Evolutionary conservation across 2,888 invertebrate species (phyloP).

Genomic region (Coecobrya sp.): DNA sequence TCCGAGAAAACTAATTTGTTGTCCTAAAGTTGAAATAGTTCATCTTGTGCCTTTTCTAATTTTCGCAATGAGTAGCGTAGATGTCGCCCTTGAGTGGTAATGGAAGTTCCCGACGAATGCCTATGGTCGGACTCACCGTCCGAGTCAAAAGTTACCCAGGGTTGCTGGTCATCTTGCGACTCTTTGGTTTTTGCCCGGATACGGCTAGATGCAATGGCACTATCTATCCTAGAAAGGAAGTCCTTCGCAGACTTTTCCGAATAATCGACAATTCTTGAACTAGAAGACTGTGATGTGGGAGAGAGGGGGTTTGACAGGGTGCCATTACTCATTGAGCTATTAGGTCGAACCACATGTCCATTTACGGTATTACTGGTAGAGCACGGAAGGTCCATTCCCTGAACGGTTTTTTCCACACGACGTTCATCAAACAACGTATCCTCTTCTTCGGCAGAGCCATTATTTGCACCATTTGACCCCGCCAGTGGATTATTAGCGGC

Average conservation of each 20-base stretch:
- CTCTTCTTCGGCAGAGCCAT: not conserved
- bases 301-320: slow-evolving; percentile 67
- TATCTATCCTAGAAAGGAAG: slow-evolving; percentile 88
- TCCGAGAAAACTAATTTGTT: not conserved
- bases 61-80: slow-evolving; percentile 94
- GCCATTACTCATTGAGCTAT: slow-evolving; percentile 78
- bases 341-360: slow-evolving; percentile 60
- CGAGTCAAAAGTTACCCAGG: slow-evolving; percentile 86
- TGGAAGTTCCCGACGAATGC: slow-evolving; percentile 81
- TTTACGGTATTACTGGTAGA: slow-evolving; percentile 43
- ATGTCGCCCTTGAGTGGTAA: slow-evolving; percentile 93
- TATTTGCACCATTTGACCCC: slow-evolving; percentile 40
- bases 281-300: slow-evolving; percentile 78
- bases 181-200: slow-evolving; percentile 87
- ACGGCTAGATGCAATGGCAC: slow-evolving; percentile 88
- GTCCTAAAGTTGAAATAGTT: slow-evolving; percentile 96
- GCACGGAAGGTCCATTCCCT: slow-evolving; percentile 51
- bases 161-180: slow-evolving; percentile 86
- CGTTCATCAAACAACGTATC: slow-evolving; percentile 4
- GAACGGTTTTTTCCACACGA: not conserved
- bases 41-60: slow-evolving; percentile 95
- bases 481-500: not conserved
- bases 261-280: slow-evolving; percentile 81
- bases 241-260: slow-evolving; percentile 87
- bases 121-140: slow-evolving; percentile 85